Base-by-base conservation (phyloP, 2,888 invertebrate species). In the Drosophila flavopinicola region DNA sequence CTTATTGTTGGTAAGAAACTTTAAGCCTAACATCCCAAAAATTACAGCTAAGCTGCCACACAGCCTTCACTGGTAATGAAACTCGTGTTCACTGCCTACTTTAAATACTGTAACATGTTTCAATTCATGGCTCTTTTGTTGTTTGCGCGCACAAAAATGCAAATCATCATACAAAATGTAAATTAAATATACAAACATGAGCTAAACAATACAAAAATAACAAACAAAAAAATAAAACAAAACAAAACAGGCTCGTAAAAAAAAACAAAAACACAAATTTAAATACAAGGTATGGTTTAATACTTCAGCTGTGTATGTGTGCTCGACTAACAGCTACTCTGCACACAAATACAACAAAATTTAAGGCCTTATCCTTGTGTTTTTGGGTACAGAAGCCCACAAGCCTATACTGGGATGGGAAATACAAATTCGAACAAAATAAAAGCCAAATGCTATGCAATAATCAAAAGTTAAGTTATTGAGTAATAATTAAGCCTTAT, bases 101-200 rank as follows among this genome's bases (percentile, higher is more conserved):
- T 57, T 39, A 25, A 44, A 29, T n/a, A 6, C 37, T 65, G 51
- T 57, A 38, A 41, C 32, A 51, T 64, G 49, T 57, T 53, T 47
- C 53, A 39, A 27, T 33, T 56, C 32, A 33, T 17, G 10, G 7
- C 13, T 11, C 15, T 51, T 27, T 39, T 58, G 7, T 27, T 38
- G n/a, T 13, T 27, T 41, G 15, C 30, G 11, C 23, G 27, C 20
- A 35, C 32, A 53, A 74, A 82, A 54, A 71, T 60, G 60, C 85
- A 75, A 79, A 75, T 85, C 79, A 83, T 66, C 41, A 27, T 48
- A 39, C 48, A 61, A 83, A 85, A 83, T 82, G 65, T 47, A 85
- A 85, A 78, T 85, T 58, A 78, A 78, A 72, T 56, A 52, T 49
- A 42, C 49, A 49, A 73, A 60, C 47, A 56, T 37, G 38, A 49